Evolutionary conservation across 30 jellyfish, hydroid and myxozoan genomes (phyloP).

Genomic region (Aurelia sp.): DNA sequence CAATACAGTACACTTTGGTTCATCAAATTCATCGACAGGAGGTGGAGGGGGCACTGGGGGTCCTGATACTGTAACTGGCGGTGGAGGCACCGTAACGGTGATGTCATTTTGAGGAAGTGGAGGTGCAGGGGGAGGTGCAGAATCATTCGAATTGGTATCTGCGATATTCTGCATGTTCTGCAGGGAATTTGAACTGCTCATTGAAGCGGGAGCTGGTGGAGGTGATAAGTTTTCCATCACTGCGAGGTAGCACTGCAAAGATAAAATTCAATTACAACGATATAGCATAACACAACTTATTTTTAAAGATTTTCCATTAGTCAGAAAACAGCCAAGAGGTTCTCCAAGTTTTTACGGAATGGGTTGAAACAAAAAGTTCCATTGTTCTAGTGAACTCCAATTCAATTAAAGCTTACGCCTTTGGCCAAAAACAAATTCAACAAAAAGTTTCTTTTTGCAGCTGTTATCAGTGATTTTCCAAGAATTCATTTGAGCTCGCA

Average conservation of each 20-base stretch:
- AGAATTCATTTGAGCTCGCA: no score
- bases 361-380: no score
- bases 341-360: no score
- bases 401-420: no score
- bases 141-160: slow-evolving; percentile 53
- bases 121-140: slow-evolving; percentile 42
- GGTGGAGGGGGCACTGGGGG: slow-evolving; percentile 85
- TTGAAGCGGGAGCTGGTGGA: slow-evolving; percentile 49
- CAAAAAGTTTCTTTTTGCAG: no score
- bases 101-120: slow-evolving; percentile 62
- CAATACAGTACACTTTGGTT: slow-evolving; percentile 84
- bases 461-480: no score
- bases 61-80: slow-evolving; percentile 27
- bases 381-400: no score
- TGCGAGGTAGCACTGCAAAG: slow-evolving; percentile 82
- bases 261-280: background rate
- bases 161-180: slow-evolving; percentile 63
- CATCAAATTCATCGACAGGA: slow-evolving; percentile 79
- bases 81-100: slow-evolving; percentile 32
- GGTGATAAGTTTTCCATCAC: slow-evolving; percentile 75
- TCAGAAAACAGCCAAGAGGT: no score
- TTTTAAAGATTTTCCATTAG: no score
- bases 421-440: no score
- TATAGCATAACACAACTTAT: no score
- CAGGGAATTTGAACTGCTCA: slow-evolving; percentile 49